Conservation (phyloP, 2,888 invertebrate genomes). For the Amblyjoppa proteus region DNA sequence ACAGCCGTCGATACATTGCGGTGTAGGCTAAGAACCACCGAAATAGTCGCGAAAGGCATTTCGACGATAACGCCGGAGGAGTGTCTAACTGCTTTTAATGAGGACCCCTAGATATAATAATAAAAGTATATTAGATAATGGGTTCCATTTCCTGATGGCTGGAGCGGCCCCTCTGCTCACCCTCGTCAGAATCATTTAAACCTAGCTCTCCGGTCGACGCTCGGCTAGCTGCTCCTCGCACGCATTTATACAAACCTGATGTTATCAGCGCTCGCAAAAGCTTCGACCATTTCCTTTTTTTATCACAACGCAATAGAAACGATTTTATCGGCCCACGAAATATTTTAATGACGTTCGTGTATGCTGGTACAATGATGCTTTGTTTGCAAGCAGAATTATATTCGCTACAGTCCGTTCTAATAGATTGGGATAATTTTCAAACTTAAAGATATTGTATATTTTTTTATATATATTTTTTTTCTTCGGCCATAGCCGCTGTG, state of each 20-base stretch:
- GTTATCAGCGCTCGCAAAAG: slow-evolving; percentile 12
- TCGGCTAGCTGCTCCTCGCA: slow-evolving; percentile 27
- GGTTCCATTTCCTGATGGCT: slow-evolving; percentile 78
- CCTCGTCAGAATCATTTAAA: slow-evolving; percentile 71
- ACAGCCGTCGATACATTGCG: neutral
- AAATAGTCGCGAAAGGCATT: slow-evolving; percentile 41
- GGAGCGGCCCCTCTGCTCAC: slow-evolving; percentile 59
- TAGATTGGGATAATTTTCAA: slow-evolving; percentile 54
- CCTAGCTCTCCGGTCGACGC: slow-evolving; percentile 50
- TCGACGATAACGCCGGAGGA: slow-evolving; percentile 34
- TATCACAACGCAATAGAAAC: slow-evolving; percentile 31
- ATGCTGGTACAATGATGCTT: slow-evolving; percentile 60
- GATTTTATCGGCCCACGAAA: slow-evolving; percentile 57
- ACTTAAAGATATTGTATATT: slow-evolving; percentile 55
- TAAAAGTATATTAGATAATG: slow-evolving; percentile 82
- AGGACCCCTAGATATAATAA: slow-evolving; percentile 76
- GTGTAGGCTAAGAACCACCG: neutral
- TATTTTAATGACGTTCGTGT: slow-evolving; percentile 62
- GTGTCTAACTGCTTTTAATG: slow-evolving; percentile 76
- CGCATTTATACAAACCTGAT: slow-evolving; percentile 35
- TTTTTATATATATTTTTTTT: slow-evolving; percentile 32
- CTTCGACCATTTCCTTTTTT: slow-evolving; percentile 22
- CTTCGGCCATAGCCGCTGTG: slow-evolving; percentile 22
- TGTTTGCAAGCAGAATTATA: slow-evolving; percentile 50
- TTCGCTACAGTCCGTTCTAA: slow-evolving; percentile 55